phyloP scores from a whole-genome alignment of 2,113 vertebrate species.

The Psammodynastes pulverulentus region DNA sequence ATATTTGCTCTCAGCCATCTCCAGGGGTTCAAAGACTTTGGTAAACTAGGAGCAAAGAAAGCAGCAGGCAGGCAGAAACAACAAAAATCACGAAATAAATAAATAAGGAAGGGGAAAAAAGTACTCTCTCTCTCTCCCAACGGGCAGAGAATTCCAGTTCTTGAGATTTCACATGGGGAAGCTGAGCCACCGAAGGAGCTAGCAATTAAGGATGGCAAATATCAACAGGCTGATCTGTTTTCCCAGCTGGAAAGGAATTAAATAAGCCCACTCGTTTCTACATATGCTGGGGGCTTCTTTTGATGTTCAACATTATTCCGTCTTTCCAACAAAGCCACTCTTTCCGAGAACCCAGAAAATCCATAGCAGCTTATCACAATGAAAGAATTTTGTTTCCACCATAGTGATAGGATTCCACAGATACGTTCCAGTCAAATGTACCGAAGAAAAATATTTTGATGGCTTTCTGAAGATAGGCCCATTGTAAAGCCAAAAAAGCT shows the following conservation, averaged over 20 bases:
- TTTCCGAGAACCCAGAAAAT: constrained; percentile 31
- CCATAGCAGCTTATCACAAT: accelerated
- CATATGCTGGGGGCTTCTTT: constrained; percentile 54
- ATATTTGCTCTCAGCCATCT: constrained; percentile 64
- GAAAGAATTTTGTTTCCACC: background rate
- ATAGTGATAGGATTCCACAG: background rate
- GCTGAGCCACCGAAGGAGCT: constrained; percentile 40
- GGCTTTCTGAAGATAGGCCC: background rate
- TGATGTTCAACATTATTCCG: constrained; percentile 54
- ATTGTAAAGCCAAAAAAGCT: background rate
- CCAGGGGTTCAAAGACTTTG: constrained; percentile 45
- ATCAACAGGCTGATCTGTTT: constrained; percentile 60
- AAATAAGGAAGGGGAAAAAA: constrained; percentile 40
- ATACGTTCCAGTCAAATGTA: background rate
- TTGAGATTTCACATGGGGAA: constrained; percentile 45
- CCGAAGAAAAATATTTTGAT: background rate
- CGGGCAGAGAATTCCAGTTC: constrained; percentile 41
- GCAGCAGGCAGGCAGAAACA: constrained; percentile 58
- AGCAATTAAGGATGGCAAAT: constrained; percentile 47
- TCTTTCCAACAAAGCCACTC: constrained; percentile 22
- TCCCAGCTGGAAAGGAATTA: constrained; percentile 54
- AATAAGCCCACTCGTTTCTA: constrained; percentile 23
- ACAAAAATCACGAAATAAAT: constrained; percentile 61
- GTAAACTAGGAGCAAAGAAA: constrained; percentile 56
- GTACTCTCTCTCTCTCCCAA: background rate